These are phyloP conservation scores for Sarcophaga peregrina DNA, from an alignment of 1,140 invertebrate species.

Conservation along the genomic window DNA sequence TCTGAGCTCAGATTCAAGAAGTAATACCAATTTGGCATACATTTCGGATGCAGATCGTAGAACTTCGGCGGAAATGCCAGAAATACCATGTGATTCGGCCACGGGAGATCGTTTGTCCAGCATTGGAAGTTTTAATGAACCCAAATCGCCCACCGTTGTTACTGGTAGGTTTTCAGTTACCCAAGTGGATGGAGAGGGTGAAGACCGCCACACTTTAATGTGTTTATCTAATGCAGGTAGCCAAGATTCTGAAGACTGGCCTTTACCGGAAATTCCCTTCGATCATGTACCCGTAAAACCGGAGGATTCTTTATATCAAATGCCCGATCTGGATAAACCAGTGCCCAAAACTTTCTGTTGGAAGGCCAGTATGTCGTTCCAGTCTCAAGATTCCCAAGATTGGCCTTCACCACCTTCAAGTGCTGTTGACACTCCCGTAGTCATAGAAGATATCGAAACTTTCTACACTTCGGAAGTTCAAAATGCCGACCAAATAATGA, in stretches of 20 bases:
- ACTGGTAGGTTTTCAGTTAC: slow-evolving; percentile 65
- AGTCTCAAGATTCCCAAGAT: slow-evolving; percentile 73
- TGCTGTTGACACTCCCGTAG: slow-evolving; percentile 73
- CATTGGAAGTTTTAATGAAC: slow-evolving; percentile 66
- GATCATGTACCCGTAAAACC: slow-evolving; percentile 64
- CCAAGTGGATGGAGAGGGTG: slow-evolving; percentile 59
- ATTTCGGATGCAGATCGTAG: slow-evolving; percentile 81
- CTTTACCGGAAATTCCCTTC: slow-evolving; percentile 73
- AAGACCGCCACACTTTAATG: slow-evolving; percentile 60
- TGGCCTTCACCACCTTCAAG: slow-evolving; percentile 84
- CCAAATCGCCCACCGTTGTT: slow-evolving; percentile 67
- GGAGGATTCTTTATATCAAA: slow-evolving; percentile 56
- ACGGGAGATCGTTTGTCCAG: slow-evolving; percentile 62
- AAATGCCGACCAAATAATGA: slow-evolving; percentile 75
- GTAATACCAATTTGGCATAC: slow-evolving; percentile 75
- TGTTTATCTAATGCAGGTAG: slow-evolving; percentile 68
- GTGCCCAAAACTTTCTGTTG: slow-evolving; percentile 65
- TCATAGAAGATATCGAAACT: slow-evolving; percentile 85
- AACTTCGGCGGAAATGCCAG: slow-evolving; percentile 83
- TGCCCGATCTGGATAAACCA: slow-evolving; percentile 63
- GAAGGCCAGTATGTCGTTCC: slow-evolving; percentile 61
- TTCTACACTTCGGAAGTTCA: slow-evolving; percentile 83
- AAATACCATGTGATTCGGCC: slow-evolving; percentile 79
- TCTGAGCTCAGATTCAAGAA: slow-evolving; percentile 82
- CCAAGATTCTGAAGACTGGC: slow-evolving; percentile 78